Evolutionary conservation across 2,888 invertebrate species (phyloP).

Genomic region (Bombyx huttoni): DNA sequence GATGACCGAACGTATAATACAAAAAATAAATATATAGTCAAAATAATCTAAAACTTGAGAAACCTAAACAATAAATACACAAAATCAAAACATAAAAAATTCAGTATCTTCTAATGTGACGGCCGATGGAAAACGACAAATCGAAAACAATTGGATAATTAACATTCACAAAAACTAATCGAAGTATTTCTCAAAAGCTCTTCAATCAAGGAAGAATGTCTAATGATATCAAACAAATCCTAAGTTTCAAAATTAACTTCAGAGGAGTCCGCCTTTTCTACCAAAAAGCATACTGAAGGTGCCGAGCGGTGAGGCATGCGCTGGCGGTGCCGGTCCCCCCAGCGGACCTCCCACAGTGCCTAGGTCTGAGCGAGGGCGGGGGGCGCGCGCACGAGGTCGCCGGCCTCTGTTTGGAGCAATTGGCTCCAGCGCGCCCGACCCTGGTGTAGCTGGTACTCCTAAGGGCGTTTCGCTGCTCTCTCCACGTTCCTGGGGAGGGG

Average conservation of each 20-base stretch:
- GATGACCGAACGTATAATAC: constrained; percentile 27
- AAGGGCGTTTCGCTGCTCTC: constrained; percentile 55
- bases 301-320: constrained; percentile 69
- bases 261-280: constrained; percentile 85
- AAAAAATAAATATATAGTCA: constrained; percentile 45
- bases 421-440: constrained; percentile 69
- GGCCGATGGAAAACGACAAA: background rate
- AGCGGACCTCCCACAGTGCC: constrained; percentile 28
- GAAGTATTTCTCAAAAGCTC: background rate
- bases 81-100: constrained; percentile 29
- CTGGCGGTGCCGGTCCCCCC: constrained; percentile 13
- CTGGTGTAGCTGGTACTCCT: constrained; percentile 75
- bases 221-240: constrained; percentile 1
- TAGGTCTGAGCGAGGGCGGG: constrained; percentile 38
- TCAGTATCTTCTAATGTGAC: constrained; percentile 6
- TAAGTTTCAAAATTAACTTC: constrained; percentile 8
- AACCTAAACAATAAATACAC: constrained; percentile 21
- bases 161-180: background rate
- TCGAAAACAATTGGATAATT: background rate
- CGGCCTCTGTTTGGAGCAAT: constrained; percentile 41
- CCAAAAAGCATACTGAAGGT: constrained; percentile 87
- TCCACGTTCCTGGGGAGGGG: constrained; percentile 37
- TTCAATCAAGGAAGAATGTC: background rate
- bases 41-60: constrained; percentile 32
- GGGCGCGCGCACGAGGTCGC: constrained; percentile 55